Evolutionary conservation across 2,797 vertebrate species (phyloP).

Genomic region (Champsocephalus gunnari): DNA sequence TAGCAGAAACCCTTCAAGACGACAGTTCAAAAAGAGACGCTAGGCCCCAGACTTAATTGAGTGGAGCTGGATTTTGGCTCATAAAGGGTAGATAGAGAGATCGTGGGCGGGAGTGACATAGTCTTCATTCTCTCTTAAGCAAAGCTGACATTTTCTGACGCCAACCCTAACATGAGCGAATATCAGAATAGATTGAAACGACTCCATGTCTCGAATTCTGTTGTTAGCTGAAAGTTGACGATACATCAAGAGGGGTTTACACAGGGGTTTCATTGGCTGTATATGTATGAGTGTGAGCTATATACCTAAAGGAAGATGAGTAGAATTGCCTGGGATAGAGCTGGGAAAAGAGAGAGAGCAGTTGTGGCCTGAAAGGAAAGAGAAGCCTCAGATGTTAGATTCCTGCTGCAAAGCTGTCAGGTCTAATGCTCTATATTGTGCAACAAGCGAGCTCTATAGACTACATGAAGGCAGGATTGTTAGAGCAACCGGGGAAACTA

Average conservation of each 20-base stretch:
- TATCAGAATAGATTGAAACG: conserved; percentile 57
- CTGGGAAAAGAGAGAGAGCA: conserved; percentile 75
- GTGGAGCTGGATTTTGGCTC: conserved; percentile 70
- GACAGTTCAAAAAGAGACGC: conserved; percentile 73
- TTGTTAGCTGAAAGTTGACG: conserved; percentile 63
- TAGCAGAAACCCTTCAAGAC: conserved; percentile 68
- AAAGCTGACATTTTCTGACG: conserved; percentile 61
- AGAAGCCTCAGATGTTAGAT: conserved; percentile 71
- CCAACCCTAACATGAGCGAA: conserved; percentile 27
- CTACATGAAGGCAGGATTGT: conserved; percentile 42
- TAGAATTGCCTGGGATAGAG: conserved; percentile 70
- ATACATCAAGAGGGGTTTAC: conserved; percentile 44
- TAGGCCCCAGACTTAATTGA: conserved; percentile 72
- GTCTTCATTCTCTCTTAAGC: conserved; percentile 60
- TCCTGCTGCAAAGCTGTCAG: conserved; percentile 51
- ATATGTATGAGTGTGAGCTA: conserved; percentile 47
- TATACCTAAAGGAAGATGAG: conserved; percentile 76
- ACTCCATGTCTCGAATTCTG: conserved; percentile 36
- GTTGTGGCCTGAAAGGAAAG: conserved; percentile 83
- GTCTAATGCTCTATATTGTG: conserved; percentile 38
- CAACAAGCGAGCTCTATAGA: conserved; percentile 43
- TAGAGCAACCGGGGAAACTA: conserved; percentile 35
- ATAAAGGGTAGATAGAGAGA: conserved; percentile 67
- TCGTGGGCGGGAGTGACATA: conserved; percentile 65
- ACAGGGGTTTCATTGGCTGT: conserved; percentile 45